Percentiles rank a stretch among this genome's conserved stretches.
phyloP scores from a whole-genome alignment of 2,888 invertebrate species.

The Malthinus flaveolus region DNA sequence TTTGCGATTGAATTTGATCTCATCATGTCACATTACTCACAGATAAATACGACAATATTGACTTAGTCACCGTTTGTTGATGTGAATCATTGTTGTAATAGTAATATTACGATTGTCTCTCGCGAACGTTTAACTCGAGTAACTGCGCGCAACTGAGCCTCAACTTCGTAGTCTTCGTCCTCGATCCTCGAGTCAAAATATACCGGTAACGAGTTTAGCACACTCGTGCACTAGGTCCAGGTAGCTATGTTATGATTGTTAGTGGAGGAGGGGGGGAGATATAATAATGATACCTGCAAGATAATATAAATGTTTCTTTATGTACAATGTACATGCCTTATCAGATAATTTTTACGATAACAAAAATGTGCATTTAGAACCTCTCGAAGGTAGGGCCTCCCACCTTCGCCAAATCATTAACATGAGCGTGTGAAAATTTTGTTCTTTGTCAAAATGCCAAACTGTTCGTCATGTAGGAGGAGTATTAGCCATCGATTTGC shows the following conservation, averaged over 20 bases:
- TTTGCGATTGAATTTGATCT: slow-evolving; percentile 43
- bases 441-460: too few relatives aligned
- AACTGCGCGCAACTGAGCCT: slow-evolving; percentile 28
- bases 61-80: slow-evolving; percentile 14
- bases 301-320: too few relatives aligned
- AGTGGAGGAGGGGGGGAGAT: too few relatives aligned
- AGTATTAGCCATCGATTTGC: too few relatives aligned
- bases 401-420: too few relatives aligned
- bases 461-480: too few relatives aligned
- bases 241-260: background rate
- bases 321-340: too few relatives aligned
- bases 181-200: background rate
- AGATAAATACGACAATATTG: background rate
- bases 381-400: too few relatives aligned
- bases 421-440: too few relatives aligned
- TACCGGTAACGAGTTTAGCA: slow-evolving; percentile 25
- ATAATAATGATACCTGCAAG: too few relatives aligned
- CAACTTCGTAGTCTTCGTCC: background rate
- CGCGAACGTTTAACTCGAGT: slow-evolving; percentile 8
- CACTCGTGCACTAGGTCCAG: slow-evolving; percentile 15
- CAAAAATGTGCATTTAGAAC: too few relatives aligned
- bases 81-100: slow-evolving; percentile 32
- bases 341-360: too few relatives aligned
- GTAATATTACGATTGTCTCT: slow-evolving; percentile 10
- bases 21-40: slow-evolving; percentile 37